Evolutionary conservation across 2,888 invertebrate genomes (phyloP).

Genomic region (Cataglyphis cursor): DNA sequence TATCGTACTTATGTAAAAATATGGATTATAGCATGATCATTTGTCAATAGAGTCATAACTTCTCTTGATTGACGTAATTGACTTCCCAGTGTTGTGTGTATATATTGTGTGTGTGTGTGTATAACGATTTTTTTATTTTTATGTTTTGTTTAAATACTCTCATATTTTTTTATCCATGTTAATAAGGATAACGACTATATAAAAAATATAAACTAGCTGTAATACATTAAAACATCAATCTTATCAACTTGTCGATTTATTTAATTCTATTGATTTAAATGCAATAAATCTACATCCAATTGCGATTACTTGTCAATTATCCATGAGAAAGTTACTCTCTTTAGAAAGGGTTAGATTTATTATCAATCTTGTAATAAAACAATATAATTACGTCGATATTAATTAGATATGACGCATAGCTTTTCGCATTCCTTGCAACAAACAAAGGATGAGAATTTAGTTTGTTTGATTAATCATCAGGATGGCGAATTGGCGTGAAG

Average conservation of each 20-base stretch:
- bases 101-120: background rate
- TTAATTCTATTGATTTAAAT: background rate
- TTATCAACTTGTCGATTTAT: slow-evolving; percentile 3
- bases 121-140: background rate
- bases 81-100: background rate
- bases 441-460: slow-evolving; percentile 12
- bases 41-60: slow-evolving; percentile 17
- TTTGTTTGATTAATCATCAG: slow-evolving; percentile 41
- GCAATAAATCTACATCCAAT: background rate
- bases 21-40: slow-evolving; percentile 11
- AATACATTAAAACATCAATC: background rate
- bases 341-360: background rate
- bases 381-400: background rate
- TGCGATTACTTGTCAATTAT: background rate
- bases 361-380: background rate
- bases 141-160: no score
- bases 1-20: slow-evolving; percentile 18
- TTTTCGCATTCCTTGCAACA: slow-evolving; percentile 14
- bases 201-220: background rate
- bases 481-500: slow-evolving; percentile 45
- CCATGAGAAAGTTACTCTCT: background rate
- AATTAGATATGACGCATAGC: background rate
- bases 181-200: background rate
- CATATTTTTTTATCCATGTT: background rate
- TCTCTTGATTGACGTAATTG: slow-evolving; percentile 28